Conservation (phyloP, 1,140 invertebrate genomes). For the Melipona quadrifasciata region DNA sequence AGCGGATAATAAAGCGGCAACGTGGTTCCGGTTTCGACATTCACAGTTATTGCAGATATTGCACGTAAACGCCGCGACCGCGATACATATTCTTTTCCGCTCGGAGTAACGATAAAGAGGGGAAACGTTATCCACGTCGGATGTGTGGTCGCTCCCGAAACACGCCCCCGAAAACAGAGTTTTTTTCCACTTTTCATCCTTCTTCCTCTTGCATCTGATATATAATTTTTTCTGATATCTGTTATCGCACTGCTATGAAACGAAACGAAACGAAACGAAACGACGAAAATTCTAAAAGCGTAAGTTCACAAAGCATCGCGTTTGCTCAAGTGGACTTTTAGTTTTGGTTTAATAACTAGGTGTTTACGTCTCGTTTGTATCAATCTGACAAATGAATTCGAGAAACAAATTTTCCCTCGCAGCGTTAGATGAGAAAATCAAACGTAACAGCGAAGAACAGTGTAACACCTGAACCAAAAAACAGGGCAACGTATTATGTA, state of each 20-base stretch:
- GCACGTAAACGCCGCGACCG: not conserved
- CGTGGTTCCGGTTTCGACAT: constrained; percentile 24
- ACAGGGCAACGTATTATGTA: not conserved
- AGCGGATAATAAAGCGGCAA: constrained; percentile 12
- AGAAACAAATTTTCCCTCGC: no score
- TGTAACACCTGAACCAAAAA: no score
- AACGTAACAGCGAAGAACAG: no score
- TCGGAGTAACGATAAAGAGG: constrained; percentile 6
- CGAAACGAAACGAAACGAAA: no score
- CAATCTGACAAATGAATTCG: no score
- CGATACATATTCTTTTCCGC: constrained; percentile 28
- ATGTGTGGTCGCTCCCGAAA: constrained; percentile 1
- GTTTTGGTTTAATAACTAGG: no score
- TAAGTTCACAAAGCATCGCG: no score
- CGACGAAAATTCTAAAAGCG: no score
- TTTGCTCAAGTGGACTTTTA: no score
- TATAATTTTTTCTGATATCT: not conserved
- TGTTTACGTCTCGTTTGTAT: no score
- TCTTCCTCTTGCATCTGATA: not conserved
- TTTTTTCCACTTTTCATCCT: not conserved
- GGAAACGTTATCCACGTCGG: constrained; percentile 23
- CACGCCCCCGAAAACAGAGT: not conserved
- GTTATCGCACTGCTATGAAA: constrained; percentile 1
- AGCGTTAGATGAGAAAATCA: not conserved
- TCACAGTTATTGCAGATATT: not conserved